Evolutionary conservation across 2,888 invertebrate species (phyloP).

Genomic region (Athripsodes cinereus): DNA sequence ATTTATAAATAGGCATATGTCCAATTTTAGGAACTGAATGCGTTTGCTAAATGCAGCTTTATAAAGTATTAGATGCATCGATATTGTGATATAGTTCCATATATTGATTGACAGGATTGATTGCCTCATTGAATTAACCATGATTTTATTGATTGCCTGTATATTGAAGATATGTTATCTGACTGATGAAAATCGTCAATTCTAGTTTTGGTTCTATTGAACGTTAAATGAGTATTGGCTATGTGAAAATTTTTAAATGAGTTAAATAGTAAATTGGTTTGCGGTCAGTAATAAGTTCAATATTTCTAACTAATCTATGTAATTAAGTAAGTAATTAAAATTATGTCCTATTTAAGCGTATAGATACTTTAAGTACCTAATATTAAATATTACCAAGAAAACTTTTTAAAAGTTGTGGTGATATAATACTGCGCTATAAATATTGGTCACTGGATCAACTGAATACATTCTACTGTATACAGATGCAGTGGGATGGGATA

Average conservation of each 20-base stretch:
- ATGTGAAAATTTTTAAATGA: too few species aligned
- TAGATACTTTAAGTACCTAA: neutral
- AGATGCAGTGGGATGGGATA: too few species aligned
- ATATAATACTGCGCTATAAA: neutral
- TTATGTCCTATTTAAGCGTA: too few species aligned
- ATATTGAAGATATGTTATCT: constrained; percentile 4
- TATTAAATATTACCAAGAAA: neutral
- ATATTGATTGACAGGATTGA: too few species aligned
- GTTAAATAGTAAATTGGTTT: neutral
- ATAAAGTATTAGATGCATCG: neutral
- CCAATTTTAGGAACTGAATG: too few species aligned
- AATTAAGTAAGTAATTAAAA: too few species aligned
- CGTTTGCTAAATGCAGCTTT: neutral
- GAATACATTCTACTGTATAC: too few species aligned
- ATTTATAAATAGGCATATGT: too few species aligned
- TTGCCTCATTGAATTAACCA: too few species aligned
- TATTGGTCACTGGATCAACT: neutral
- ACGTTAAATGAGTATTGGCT: neutral
- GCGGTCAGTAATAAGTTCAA: neutral
- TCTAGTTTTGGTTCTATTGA: constrained; percentile 16
- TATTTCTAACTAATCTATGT: too few species aligned
- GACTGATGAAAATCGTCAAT: constrained; percentile 19
- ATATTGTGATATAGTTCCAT: neutral
- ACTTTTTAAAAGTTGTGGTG: neutral
- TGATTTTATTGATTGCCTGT: too few species aligned